Evolutionary conservation across 53 echinoderm and acorn worm genomes (phyloP), one percentile per base, ranked within the genome.

Genomic region (Holothuria leucospilota): DNA sequence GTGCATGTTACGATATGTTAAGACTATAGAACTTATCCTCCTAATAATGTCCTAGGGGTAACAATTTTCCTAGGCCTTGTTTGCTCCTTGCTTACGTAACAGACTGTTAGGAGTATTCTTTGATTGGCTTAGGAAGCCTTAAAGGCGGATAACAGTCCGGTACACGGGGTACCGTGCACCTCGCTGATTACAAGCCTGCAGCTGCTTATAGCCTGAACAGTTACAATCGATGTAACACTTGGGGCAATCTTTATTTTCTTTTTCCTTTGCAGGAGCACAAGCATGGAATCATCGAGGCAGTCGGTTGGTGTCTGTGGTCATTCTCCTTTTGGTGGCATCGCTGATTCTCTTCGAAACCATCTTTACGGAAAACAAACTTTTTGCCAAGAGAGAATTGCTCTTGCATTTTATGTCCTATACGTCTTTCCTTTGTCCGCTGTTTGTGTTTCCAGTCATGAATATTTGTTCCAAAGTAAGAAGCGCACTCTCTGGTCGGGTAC

Each of bases 401-500:
- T 56, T 80, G 13, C 62, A 80, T 60, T 21, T 62, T 13, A n/a
- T 80, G 53, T 80, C 61, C 0, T 28, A 25, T 5, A 16, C 20
- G 16, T 62, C 27, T 11, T 58, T 38, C 18, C 38, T 56, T 16
- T 39, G 24, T 60, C 28, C 53, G 29, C 18, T 60, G 18, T 26
- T 34, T 11, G 23, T 80, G 13, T 59, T 60, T 56, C 80, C 80
- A 4, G 39, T 29, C 0, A 80, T 80, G 80, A 59, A 60, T 20
- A 58, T 80, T 20, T 80, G 80, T 38, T 80, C 80, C 18, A 80
- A 80, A 30, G 60, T 62, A 16, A 80, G 39, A 21, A 62, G 80
- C 61, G 59, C 30, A 6, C 61, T 59, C 62, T 59, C 15, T n/a
- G 62, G 62, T 6, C 27, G 62, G 16, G 80, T 27, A 16, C 61